Evolutionary conservation across 2,113 vertebrate species (phyloP).

Genomic region (Danio rerio): GRCz12tu NC_133195.1:44038001-44038500

Average conservation of each 20-base stretch:
- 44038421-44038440: constrained; percentile 88
- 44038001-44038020: constrained; percentile 11
- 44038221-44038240: constrained; percentile 89
- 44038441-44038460: constrained; percentile 91
- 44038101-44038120: constrained; percentile 87
- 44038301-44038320: constrained; percentile 89
- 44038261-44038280: constrained; percentile 88
- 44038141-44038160: constrained; percentile 96
- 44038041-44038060: not conserved
- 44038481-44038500: constrained; percentile 98
- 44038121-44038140: constrained; percentile 82
- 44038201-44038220: constrained; percentile 83
- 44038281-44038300: constrained; percentile 88
- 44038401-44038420: constrained; percentile 85
- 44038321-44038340: constrained; percentile 85
- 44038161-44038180: constrained; percentile 95
- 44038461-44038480: constrained; percentile 90
- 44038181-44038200: constrained; percentile 91
- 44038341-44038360: constrained; percentile 80
- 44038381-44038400: constrained; percentile 47
- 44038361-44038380: constrained; percentile 61
- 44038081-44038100: constrained; percentile 92
- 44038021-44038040: not conserved
- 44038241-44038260: constrained; percentile 93
- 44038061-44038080: constrained; percentile 75